phyloP scores from a whole-genome alignment of 2,888 invertebrate species.

The Nesidiocoris tenuis region DNA sequence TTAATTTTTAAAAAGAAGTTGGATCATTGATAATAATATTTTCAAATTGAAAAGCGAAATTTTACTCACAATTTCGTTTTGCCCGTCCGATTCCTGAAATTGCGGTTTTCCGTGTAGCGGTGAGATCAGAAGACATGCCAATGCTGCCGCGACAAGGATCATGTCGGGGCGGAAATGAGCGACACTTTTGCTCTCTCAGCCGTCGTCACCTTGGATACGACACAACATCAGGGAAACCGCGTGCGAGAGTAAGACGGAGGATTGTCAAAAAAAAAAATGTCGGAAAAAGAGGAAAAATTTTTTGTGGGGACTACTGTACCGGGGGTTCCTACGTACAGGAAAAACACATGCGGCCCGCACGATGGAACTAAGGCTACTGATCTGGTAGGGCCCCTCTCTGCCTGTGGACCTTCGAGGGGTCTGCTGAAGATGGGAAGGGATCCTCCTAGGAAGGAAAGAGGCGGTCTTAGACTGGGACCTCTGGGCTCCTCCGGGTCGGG shows the following conservation, averaged over 20 bases:
- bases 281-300: not conserved
- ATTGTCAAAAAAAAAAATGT: constrained; percentile 8
- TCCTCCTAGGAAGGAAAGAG: not conserved
- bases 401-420: constrained; percentile 1
- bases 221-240: constrained; percentile 24
- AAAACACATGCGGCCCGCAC: constrained; percentile 27
- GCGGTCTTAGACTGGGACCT: constrained; percentile 10
- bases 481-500: constrained; percentile 13
- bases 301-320: constrained; percentile 15
- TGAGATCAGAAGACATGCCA: constrained; percentile 18
- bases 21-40: not conserved
- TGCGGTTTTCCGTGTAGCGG: constrained; percentile 36
- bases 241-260: not conserved
- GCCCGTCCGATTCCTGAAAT: constrained; percentile 8
- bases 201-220: constrained; percentile 17
- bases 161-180: constrained; percentile 26
- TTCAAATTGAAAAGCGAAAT: not conserved
- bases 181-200: constrained; percentile 19
- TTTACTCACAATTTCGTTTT: constrained; percentile 19
- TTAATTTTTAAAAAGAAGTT: not conserved
- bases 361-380: constrained; percentile 42
- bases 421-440: not conserved
- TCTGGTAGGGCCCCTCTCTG: constrained; percentile 41
- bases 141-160: constrained; percentile 28
- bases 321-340: constrained; percentile 5